These are phyloP conservation scores for Aphodius granarius DNA, from an alignment of 2,888 invertebrate genomes.

Conservation along the genomic window DNA sequence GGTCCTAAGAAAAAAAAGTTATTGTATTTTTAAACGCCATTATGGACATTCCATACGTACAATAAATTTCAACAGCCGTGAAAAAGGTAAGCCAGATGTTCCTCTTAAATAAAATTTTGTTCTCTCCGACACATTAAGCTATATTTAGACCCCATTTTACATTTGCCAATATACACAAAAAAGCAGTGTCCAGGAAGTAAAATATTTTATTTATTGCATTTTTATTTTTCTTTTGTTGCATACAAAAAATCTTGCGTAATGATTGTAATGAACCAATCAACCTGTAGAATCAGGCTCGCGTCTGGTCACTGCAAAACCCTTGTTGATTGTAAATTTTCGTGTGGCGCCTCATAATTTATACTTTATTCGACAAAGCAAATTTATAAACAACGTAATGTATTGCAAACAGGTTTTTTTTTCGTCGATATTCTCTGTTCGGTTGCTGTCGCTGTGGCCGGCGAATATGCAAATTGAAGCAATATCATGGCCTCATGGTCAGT, in stretches of 20 bases:
- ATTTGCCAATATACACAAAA: neutral
- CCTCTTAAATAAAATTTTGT: neutral
- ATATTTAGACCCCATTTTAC: neutral
- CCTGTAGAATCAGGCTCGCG: neutral
- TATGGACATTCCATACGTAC: neutral
- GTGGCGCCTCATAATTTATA: conserved; percentile 14
- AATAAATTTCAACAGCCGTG: neutral
- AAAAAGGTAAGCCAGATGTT: neutral
- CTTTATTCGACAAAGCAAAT: conserved; percentile 15
- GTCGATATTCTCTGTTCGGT: neutral
- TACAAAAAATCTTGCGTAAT: neutral
- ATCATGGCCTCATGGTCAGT: neutral
- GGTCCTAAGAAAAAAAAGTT: neutral
- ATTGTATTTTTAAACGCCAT: neutral
- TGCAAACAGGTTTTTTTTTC: conserved; percentile 10
- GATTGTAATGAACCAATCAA: neutral
- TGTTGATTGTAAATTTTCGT: conserved; percentile 11
- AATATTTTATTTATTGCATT: too few relatives aligned
- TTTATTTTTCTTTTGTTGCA: neutral
- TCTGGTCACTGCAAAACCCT: neutral
- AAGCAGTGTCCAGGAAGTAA: neutral
- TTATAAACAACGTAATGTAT: conserved; percentile 19
- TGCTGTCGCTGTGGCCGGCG: neutral
- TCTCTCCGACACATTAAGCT: neutral
- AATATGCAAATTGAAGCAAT: conserved; percentile 10